A percentile compares a stretch with the other conserved stretches of the same genome.
phyloP scores from a whole-genome alignment of 2,113 vertebrate genomes.

The Prietella phreatophila region DNA sequence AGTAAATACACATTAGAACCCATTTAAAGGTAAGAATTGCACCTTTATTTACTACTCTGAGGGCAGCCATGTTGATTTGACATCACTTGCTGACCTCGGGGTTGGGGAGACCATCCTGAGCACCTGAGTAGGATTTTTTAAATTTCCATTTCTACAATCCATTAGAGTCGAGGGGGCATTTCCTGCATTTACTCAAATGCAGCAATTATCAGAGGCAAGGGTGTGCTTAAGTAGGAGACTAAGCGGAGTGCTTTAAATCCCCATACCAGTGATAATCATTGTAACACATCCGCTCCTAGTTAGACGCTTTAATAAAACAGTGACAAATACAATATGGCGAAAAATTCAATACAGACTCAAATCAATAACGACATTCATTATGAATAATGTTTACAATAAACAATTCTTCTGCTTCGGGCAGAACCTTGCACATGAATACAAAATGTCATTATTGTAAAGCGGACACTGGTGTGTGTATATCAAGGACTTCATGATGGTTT shows the following conservation, averaged over 20 bases:
- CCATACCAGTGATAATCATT: background rate
- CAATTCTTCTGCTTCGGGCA: background rate
- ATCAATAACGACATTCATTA: background rate
- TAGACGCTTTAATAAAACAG: background rate
- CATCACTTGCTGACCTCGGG: background rate
- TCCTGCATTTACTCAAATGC: background rate
- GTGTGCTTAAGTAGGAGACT: background rate
- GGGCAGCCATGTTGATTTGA: background rate
- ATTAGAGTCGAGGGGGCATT: background rate
- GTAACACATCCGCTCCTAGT: background rate
- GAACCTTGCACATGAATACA: background rate
- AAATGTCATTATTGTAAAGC: background rate
- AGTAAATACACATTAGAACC: background rate
- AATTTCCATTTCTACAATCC: background rate
- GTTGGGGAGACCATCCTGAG: too few species aligned
- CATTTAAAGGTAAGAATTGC: too few species aligned
- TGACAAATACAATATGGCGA: background rate
- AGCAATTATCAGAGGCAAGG: background rate
- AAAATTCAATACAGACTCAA: background rate
- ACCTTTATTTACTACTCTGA: too few species aligned
- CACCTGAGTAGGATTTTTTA: background rate
- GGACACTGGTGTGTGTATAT: background rate
- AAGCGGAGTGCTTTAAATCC: background rate
- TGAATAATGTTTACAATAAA: background rate
- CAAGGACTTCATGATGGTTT: background rate